Conservation (phyloP, 2,113 vertebrate species). For the Pseudorhombus dupliciocellatus region DNA sequence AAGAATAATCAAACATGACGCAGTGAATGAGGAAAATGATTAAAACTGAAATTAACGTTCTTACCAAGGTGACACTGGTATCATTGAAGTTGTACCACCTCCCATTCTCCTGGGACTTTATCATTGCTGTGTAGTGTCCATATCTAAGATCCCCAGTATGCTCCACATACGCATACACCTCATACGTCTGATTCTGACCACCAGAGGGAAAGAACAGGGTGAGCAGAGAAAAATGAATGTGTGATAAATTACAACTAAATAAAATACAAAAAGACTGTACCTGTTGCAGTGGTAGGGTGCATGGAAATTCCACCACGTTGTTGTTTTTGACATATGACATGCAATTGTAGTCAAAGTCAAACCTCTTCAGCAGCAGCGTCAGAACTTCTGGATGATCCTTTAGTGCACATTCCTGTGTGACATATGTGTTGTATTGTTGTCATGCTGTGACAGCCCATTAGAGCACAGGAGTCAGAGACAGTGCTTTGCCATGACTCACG, state of each 20-base stretch:
- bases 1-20: neutral
- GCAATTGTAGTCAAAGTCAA: conserved; percentile 54
- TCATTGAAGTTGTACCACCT: conserved; percentile 73
- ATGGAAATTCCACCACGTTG: conserved; percentile 46
- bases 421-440: neutral
- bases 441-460: neutral
- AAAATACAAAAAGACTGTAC: neutral
- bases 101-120: conserved; percentile 52
- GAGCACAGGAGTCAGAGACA: neutral
- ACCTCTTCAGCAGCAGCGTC: conserved; percentile 76
- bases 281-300: conserved; percentile 31
- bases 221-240: neutral
- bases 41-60: neutral
- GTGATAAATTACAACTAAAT: neutral
- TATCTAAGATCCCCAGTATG: conserved; percentile 59
- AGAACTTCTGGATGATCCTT: conserved; percentile 67
- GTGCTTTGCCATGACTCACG: conserved; percentile 60
- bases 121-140: conserved; percentile 68
- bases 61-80: conserved; percentile 29
- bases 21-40: neutral
- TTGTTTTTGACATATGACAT: conserved; percentile 68
- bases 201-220: neutral
- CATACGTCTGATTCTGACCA: conserved; percentile 59
- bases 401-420: conserved; percentile 41
- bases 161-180: conserved; percentile 72